phyloP scores from a whole-genome alignment of 2,888 invertebrate species.

The Caenorhabditis becei region DNA sequence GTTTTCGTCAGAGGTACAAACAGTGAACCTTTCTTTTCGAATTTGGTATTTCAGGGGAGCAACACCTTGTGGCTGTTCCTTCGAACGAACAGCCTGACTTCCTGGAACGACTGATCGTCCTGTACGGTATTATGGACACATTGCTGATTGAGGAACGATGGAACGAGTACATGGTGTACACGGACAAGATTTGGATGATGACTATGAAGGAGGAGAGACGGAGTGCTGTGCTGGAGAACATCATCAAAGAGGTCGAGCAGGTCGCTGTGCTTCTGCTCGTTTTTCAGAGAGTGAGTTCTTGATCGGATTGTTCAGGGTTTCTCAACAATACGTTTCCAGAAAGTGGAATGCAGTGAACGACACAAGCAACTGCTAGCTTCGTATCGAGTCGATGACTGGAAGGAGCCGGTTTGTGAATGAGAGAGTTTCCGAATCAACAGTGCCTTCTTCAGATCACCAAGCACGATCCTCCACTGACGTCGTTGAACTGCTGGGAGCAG shows the following conservation, averaged over 20 bases:
- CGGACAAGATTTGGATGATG: constrained; percentile 59
- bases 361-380: constrained; percentile 36
- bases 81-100: constrained; percentile 21
- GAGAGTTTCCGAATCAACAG: neutral
- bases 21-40: no score
- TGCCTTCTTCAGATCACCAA: constrained; percentile 14
- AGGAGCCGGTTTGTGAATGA: constrained; percentile 20
- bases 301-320: neutral
- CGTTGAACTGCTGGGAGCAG: constrained; percentile 40
- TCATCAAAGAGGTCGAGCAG: constrained; percentile 49
- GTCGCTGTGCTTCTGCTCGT: constrained; percentile 33
- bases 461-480: constrained; percentile 32
- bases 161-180: constrained; percentile 52
- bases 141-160: constrained; percentile 42
- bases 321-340: no score
- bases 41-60: no score
- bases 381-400: constrained; percentile 41
- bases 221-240: constrained; percentile 27
- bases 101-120: constrained; percentile 30
- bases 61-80: constrained; percentile 34
- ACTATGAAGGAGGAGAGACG: constrained; percentile 43
- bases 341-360: constrained; percentile 47
- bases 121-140: constrained; percentile 45
- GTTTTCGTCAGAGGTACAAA: constrained; percentile 29
- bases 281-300: constrained; percentile 26